Evolutionary conservation across 2,797 vertebrate species (phyloP), one percentile per base, ranked within the genome.

Genomic region (Stomatorhinus walkeri): DNA sequence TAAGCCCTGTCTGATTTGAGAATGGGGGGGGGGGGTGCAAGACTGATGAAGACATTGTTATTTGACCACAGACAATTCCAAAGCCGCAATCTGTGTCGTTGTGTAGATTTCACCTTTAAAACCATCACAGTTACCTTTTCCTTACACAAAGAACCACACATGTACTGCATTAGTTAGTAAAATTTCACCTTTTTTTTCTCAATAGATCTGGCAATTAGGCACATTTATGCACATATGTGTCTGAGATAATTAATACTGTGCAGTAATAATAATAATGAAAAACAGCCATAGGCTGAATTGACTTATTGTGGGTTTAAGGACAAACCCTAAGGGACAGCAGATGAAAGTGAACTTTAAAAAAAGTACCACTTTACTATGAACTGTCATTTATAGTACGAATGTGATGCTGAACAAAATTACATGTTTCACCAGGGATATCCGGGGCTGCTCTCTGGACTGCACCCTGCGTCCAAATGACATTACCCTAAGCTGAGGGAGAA

Each of bases 41-140:
- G 28, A 32, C 88, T 59, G 86, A 88, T 49, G 87, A 79, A 93
- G 92, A 93, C 40, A 46, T 43, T 43, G 76, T 46, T 81, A 81
- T 81, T 81, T 46, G 76, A 81, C 76, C 19, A 81, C 40, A 81
- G 40, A 81, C 76, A 81, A 46, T 81, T 22, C 76, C 76, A 79
- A 14, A 79, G 72, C 72, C 5, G 1, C 40, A 81, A 81, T 43
- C 40, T 81, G 8, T 81, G 40, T 81, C n/a, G 1, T 9, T 22
- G 76, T 81, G 19, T 90, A 91, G 86, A 83, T 85, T 87, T 72
- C 48, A 52, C 24, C 48, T 32, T 52, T 16, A 36, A 28, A 85
- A 52, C 24, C 83, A 7, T 85, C 32, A 49, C 6, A 3, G 85
- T 32, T 40, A 59, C 54, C 32, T 14, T 36, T n/a, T 36, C 28